Evolutionary conservation across 2,113 vertebrate species (phyloP), one percentile per base, ranked within the genome.

Genomic region (Smithornis capensis): DNA sequence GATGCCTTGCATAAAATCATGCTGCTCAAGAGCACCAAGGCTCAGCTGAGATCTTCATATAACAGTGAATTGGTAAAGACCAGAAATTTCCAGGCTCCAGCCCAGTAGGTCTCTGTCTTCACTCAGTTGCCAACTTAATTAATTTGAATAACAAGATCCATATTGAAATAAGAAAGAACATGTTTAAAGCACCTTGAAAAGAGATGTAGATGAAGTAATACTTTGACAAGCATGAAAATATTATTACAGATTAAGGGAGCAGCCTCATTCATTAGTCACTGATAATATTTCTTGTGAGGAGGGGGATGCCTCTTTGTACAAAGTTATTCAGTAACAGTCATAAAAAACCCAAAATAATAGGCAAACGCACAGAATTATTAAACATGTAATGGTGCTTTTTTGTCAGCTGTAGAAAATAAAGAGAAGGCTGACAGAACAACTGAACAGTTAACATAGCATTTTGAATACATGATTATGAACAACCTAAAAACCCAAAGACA

Each of bases 291-390:
- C 10, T 27, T 22, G 8, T 13, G 10, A 29, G 2, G 29, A 12
- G 14, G 10, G 14, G 12, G 38, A 49, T 12, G 23, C 4, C 14
- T 42, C 60, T 91, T 70, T 56, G 22, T 65, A 64, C 13, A 33
- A 65, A 21, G 53, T 69, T 64, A 71, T 93, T 87, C 60, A 64
- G 38, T 18, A 83, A 52, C 91, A 93, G 65, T 44, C 56, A 77
- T 14, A 21, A 53, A 55, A 82, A 63, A 7, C 19, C 25, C 4
- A 64, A 80, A 80, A 10, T 23, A 74, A 57, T 9, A 79, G 11
- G 6, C 14, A n/a, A 62, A 47, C 12, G 25, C 6, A 33, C 19
- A 70, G 68, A 70, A 64, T 33, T 89, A 69, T 70, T 69, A 23
- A 74, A 31, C 4, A 14, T 4, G 8, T 1, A 62, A 45, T 5